Base-by-base conservation (phyloP, 2,888 invertebrate species). In the Mactromeris polynyma region DNA sequence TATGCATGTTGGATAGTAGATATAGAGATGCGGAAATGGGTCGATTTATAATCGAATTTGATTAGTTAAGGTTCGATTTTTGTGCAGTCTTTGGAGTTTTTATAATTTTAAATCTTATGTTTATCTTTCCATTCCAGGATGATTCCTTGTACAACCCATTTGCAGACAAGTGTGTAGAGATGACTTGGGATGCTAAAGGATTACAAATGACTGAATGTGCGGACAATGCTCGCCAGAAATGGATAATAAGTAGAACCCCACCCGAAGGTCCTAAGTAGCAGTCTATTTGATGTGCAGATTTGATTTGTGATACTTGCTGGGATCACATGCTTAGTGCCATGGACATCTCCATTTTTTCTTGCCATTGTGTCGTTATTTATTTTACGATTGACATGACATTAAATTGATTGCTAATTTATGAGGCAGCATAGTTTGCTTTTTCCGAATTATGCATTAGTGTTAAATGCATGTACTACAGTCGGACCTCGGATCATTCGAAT, bases 181-280 rank as follows among this genome's bases (percentile, higher is more conserved):
- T 95, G 80, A 89, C 94, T 4, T 91, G 88, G 54, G 94, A 96
- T 86, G 93, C 94, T 0, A 92, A 93, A 26, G 91, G 92, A 11
- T 83, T 96, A 4, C 90, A 90, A 7, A 94, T 96, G 94, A 93
- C 93, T 40, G 85, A 91, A 11, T 96, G 96, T 83, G 85, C 83
- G 2, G 93, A 93, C 0, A 93, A 88, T 26, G 89, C 91, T 26
- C 78, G 94, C 58, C 96, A 96, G 90, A 91, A 93, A 54, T 96
- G 96, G 96, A 81, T 78, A 54, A 96, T 96, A 95, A 88, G 92
- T 69, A 89, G 95, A 78, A 94, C 94, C 36, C 84, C 92, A 77
- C 88, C 92, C 7, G 89, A 90, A 87, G 91, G 90, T 21, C 92
- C 93, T 0, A 84, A 77, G 17, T 17, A 46, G 46, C 14, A 73